These are phyloP conservation scores for Homarus gammarus DNA, from an alignment of 2,888 invertebrate genomes.

Conservation along the genomic window DNA sequence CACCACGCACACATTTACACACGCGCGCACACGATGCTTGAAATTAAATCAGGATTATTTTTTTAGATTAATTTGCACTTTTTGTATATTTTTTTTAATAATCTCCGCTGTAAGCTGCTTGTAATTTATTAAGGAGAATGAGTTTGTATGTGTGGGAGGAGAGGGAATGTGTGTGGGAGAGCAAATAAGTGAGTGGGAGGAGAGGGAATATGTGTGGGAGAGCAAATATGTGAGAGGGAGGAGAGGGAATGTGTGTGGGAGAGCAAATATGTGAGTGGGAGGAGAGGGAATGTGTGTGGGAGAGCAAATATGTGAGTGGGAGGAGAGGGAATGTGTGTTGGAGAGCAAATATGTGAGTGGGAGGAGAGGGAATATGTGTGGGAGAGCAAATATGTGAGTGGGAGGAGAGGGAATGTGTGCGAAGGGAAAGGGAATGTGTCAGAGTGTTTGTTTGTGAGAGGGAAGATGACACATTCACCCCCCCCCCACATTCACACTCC, in stretches of 20 bases:
- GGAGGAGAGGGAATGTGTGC: too few species aligned
- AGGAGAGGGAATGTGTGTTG: too few species aligned
- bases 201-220: not conserved
- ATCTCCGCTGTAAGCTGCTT: too few species aligned
- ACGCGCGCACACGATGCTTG: too few species aligned
- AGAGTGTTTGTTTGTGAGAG: not conserved
- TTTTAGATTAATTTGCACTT: too few species aligned
- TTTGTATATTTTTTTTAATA: too few species aligned
- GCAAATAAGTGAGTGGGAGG: not conserved
- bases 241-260: too few species aligned
- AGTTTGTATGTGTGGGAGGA: not conserved
- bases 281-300: not conserved
- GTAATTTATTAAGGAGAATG: too few species aligned
- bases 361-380: not conserved
- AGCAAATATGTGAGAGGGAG: not conserved
- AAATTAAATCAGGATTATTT: too few species aligned
- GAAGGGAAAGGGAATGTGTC: not conserved
- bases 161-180: not conserved
- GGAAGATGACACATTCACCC: too few species aligned
- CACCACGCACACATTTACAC: too few species aligned
- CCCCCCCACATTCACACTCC: too few species aligned
- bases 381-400: not conserved
- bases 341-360: not conserved
- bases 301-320: not conserved
- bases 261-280: slow-evolving; percentile 12